Conservation (phyloP, 2,113 vertebrate genomes). For the Nansenia antarctica region DNA sequence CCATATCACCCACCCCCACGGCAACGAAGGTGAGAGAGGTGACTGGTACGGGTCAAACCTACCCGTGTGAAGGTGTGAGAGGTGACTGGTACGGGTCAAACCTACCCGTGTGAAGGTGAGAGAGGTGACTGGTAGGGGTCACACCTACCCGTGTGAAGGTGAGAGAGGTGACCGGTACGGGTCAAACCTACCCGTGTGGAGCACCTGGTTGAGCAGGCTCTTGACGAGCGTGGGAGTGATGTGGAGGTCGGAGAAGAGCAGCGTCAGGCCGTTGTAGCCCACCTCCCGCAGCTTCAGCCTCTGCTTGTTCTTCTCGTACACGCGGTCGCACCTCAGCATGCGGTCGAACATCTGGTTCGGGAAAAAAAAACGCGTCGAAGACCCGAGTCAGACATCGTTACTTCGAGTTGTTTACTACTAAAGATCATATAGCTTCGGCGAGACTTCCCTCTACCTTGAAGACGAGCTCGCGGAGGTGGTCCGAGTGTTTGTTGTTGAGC, state of each 20-base stretch:
- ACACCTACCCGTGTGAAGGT: conserved; percentile 82
- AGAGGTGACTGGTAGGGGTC: no score
- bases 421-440: no score
- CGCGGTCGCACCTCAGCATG: conserved; percentile 94
- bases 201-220: conserved; percentile 90
- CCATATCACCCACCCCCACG: no score
- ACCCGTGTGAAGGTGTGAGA: no score
- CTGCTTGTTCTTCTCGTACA: conserved; percentile 95
- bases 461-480: conserved; percentile 87
- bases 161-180: no score
- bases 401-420: background rate
- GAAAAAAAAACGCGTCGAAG: conserved; percentile 7
- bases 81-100: no score
- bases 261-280: conserved; percentile 89
- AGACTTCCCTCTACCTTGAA: conserved; percentile 87
- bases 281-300: conserved; percentile 90
- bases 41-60: no score
- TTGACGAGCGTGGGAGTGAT: conserved; percentile 84
- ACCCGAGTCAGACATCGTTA: no score
- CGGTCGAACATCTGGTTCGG: conserved; percentile 85
- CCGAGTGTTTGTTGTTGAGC: conserved; percentile 89
- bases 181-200: conserved; percentile 86
- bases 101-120: no score
- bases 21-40: no score
- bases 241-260: conserved; percentile 86